A percentile compares a stretch with the other conserved stretches of the same genome.
Conservation (phyloP, 2,113 vertebrate species). For the Paraplagusia blochii region DNA sequence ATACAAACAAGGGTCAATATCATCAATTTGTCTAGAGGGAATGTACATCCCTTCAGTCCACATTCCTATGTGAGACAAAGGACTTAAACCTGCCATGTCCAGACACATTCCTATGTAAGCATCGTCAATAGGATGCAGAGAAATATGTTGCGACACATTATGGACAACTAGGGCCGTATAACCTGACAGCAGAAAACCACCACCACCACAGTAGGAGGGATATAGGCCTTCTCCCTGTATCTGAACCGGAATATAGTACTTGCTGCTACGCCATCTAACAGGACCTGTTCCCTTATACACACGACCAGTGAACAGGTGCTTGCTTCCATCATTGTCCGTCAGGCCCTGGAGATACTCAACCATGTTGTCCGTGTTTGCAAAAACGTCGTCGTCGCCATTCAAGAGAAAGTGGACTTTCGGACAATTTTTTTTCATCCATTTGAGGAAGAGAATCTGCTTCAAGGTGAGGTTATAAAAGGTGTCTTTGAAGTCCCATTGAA, state of each 20-base stretch:
- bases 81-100: slow-evolving; percentile 61
- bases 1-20: slow-evolving; percentile 75
- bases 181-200: slow-evolving; percentile 80
- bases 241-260: slow-evolving; percentile 81
- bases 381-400: slow-evolving; percentile 84
- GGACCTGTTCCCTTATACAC: slow-evolving; percentile 72
- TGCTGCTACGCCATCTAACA: too few species aligned
- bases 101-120: slow-evolving; percentile 80
- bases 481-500: slow-evolving; percentile 86
- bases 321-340: slow-evolving; percentile 21
- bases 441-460: slow-evolving; percentile 84
- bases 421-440: slow-evolving; percentile 78
- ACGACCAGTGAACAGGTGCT: slow-evolving; percentile 79
- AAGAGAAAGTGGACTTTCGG: slow-evolving; percentile 74
- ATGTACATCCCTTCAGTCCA: slow-evolving; percentile 51
- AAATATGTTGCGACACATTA: slow-evolving; percentile 56
- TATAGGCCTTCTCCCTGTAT: slow-evolving; percentile 69
- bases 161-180: slow-evolving; percentile 74
- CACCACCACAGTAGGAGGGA: slow-evolving; percentile 80
- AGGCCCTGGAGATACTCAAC: slow-evolving; percentile 13
- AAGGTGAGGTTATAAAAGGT: slow-evolving; percentile 87
- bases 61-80: slow-evolving; percentile 61
- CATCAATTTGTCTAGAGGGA: slow-evolving; percentile 31
- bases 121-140: slow-evolving; percentile 64
- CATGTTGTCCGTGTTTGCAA: slow-evolving; percentile 81